Base-by-base conservation (phyloP, 2,113 vertebrate species). In the Perccottus glenii region DNA sequence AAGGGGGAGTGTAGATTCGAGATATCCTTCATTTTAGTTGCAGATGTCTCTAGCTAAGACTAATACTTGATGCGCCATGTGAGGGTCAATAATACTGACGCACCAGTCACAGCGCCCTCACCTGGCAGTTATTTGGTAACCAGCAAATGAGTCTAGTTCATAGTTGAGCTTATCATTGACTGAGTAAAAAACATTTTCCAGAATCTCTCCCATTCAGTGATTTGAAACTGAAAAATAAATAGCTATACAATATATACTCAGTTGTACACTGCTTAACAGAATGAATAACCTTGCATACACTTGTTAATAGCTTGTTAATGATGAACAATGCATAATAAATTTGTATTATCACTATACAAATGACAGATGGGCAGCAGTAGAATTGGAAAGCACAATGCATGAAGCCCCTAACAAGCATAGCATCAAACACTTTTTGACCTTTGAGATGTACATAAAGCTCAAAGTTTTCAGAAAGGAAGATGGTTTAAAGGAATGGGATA, bases 241-340 rank as follows among this genome's bases (percentile, higher is more conserved):
- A 90, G 82, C 87, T 90, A 81, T 89, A 91, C 87, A 91, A 89
- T 87, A 91, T 89, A 92, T 85, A 73, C 81, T 90, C 83, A 90
- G 72, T 88, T 76, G 73, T 75, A 84, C 65, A 76, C 84, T 88
- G 91, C 81, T 74, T 70, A 77, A 86, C 65, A 58, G 87, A 78
- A 89, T 81, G 78, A n/a, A n/a, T n/a, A n/a, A n/a, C n/a, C n/a
- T 89, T 87, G 89, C 85, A 87, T 91, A 91, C 87, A 91, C 69
- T 58, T 85, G 83, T 91, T 92, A 92, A 91, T 90, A 91, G 82
- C 73, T 87, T 89, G 89, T 91, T 91, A 93, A 92, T 90, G 80
- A 85, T 67, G 77, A 89, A 73, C 71, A 70, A 87, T 68, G 78
- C 73, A 67, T 83, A 86, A 90, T 91, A 92, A 60, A 80, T 83